Conservation (phyloP, 64 coral and sea anemone genomes). For the Montipora foliosa region DNA sequence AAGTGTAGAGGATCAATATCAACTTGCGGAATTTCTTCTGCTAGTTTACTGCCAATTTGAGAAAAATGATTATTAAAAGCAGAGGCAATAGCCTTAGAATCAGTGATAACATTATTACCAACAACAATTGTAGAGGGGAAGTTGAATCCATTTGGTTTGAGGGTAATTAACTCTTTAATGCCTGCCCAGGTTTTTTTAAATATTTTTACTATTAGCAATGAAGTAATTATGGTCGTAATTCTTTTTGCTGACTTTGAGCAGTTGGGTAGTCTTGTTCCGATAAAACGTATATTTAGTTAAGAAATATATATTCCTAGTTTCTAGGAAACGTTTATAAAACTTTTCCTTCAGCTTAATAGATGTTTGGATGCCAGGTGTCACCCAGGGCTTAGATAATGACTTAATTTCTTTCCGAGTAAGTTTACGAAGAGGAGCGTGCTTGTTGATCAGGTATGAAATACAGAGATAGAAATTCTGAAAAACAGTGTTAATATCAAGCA, state of each 20-base stretch:
- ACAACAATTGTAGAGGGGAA: conserved; percentile 24
- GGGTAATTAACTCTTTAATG: conserved; percentile 47
- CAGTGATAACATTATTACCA: conserved; percentile 33
- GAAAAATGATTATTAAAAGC: conserved; percentile 66
- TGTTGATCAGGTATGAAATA: conserved; percentile 43
- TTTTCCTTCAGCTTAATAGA: conserved; percentile 49
- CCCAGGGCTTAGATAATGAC: conserved; percentile 66
- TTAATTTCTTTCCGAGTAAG: conserved; percentile 67
- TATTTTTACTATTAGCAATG: conserved; percentile 59
- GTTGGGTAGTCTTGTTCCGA: conserved; percentile 45
- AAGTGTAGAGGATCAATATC: too few species aligned
- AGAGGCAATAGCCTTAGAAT: too few species aligned
- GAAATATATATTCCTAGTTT: conserved; percentile 23
- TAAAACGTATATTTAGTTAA: conserved; percentile 41
- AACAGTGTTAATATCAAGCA: conserved; percentile 13
- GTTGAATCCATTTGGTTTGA: conserved; percentile 37
- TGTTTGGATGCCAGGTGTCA: conserved; percentile 51
- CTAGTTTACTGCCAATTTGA: conserved; percentile 19
- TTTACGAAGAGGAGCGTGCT: conserved; percentile 59
- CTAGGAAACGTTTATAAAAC: conserved; percentile 36
- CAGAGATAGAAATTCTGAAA: conserved; percentile 18
- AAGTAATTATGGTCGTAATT: conserved; percentile 40
- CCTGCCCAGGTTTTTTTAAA: conserved; percentile 53
- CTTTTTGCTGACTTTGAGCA: conserved; percentile 52
- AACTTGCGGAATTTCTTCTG: too few species aligned